These are phyloP conservation scores for Corynorhinus townsendii DNA, from an alignment of 2,113 vertebrate genomes.

Conservation along the genomic window DNA sequence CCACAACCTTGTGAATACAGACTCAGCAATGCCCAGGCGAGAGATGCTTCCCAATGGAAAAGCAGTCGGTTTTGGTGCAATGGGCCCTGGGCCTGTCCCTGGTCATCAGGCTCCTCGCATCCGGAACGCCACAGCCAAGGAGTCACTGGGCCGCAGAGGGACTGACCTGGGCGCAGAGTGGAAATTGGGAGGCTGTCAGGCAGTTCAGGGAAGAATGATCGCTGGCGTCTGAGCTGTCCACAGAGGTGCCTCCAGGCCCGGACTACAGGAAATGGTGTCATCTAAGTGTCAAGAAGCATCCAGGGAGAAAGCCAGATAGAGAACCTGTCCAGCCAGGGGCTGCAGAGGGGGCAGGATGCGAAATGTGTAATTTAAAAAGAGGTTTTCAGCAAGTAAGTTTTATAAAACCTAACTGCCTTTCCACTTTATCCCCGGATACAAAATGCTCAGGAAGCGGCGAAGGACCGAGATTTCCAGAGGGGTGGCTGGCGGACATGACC, in stretches of 20 bases:
- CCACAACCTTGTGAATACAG: background rate
- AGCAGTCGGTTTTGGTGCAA: background rate
- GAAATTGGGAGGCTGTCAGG: background rate
- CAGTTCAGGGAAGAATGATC: background rate
- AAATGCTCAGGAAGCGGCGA: background rate
- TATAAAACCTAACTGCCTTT: background rate
- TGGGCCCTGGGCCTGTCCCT: background rate
- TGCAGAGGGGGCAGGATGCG: background rate
- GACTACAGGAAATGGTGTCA: background rate
- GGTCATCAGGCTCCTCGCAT: background rate
- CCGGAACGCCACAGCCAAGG: accelerated
- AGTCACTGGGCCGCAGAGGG: background rate
- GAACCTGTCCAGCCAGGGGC: background rate
- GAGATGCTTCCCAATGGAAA: background rate
- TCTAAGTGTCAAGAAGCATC: background rate
- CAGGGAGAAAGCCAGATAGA: background rate
- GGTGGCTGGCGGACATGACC: too few species aligned
- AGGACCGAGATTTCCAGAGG: background rate
- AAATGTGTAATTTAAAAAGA: background rate
- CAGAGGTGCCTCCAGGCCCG: background rate
- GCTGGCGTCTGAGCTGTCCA: background rate
- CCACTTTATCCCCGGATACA: too few species aligned
- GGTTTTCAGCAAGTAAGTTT: background rate
- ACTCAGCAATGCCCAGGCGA: background rate
- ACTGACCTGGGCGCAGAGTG: background rate